These are phyloP conservation scores for Mus minutoides DNA, from an alignment of 2,797 vertebrate genomes.

Conservation along the genomic window DNA sequence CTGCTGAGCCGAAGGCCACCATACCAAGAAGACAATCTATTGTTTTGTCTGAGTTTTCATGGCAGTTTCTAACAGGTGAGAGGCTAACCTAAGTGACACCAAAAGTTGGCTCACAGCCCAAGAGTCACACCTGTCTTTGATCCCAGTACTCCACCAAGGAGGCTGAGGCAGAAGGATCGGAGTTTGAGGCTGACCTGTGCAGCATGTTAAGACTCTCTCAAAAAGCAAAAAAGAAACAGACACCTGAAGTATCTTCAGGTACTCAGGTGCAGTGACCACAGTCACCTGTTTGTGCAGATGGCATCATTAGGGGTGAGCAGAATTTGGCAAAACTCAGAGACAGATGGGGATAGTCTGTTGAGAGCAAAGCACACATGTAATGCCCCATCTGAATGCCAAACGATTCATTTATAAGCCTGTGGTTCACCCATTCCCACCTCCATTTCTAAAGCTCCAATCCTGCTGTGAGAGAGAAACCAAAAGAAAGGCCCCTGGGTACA, in stretches of 20 bases:
- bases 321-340: not conserved
- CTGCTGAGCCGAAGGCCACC: not conserved
- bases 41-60: not conserved
- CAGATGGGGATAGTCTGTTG: rapidly evolving
- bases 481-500: rapidly evolving
- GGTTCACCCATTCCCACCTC: not conserved
- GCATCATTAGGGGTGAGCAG: not conserved
- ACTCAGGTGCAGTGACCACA: not conserved
- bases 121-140: not conserved
- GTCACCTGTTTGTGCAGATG: not conserved
- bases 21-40: not conserved
- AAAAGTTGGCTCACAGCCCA: not conserved
- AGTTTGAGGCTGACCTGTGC: not conserved
- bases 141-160: too few species aligned
- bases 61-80: not conserved
- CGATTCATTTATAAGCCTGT: rapidly evolving
- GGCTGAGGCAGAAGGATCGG: not conserved
- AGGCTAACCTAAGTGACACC: not conserved
- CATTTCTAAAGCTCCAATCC: not conserved
- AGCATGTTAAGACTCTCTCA: not conserved
- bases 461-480: not conserved
- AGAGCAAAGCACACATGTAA: rapidly evolving
- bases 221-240: not conserved
- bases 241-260: too few species aligned
- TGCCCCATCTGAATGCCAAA: rapidly evolving